Evolutionary conservation across 2,113 vertebrate species (phyloP), one percentile per base, ranked within the genome.

Genomic region (Ceratotherium simum): DNA sequence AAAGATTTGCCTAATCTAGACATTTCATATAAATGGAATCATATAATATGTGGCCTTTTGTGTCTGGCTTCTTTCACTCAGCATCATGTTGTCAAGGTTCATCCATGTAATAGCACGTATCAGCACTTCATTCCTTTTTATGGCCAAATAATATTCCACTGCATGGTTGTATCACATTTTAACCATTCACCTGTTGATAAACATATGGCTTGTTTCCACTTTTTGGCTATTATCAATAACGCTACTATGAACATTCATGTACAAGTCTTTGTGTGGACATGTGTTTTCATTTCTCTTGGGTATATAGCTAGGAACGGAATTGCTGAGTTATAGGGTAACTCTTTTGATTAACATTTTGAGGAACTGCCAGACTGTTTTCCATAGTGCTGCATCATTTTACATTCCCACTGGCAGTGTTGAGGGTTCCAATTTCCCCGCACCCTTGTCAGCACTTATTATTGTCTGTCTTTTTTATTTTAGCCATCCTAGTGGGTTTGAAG

Each of bases 91-190:
- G 69, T n/a, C 72, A 31, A 36, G 75, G 64, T 29, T 39, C 72
- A 14, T 18, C 21, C 7, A 29, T 4, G 5, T 10, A 14, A 9
- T 20, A 14, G 42, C 23, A 20, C 6, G 29, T 0, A 3, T 3
- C 33, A 27, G 16, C 2, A 3, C 7, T 56, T 69, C 62, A 13
- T 20, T 46, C 58, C 5, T 83, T 91, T 46, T 46, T 6, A 31
- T 16, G 81, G 56, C 5, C 39, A 29, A 73, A 20, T 76, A 62
- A 21, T 31, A 56, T 16, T 36, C 33, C 58, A 20, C 1, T 2
- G 6, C 10, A 4, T 0, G 46, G 60, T 31, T 14, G 31, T 29
- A 27, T n/a, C 5, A 1, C 21, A 2, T 9, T n/a, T 17, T 13
- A 54, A 25, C 23, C 6, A 8, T 36, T 46, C 17, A 1, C 9